A percentile compares a stretch with the other conserved stretches of the same genome.
Evolutionary conservation across 2,888 invertebrate genomes (phyloP).

Genomic region (Ormyrus rosae): DNA sequence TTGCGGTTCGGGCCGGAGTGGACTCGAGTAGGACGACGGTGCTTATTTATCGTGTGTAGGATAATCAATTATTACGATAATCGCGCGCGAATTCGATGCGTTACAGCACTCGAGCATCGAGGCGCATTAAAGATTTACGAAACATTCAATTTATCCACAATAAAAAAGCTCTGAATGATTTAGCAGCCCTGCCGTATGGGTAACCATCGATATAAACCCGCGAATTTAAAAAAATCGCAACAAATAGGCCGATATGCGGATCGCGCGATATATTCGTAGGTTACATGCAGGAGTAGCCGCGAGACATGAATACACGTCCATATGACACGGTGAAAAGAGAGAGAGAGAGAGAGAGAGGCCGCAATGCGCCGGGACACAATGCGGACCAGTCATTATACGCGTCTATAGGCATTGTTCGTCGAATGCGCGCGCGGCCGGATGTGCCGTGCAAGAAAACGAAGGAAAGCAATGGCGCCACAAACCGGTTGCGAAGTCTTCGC

Average conservation of each 20-base stretch:
- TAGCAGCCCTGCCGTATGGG: too few species aligned
- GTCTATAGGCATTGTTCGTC: slow-evolving; percentile 68
- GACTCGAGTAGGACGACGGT: not conserved
- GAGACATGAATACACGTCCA: slow-evolving; percentile 56
- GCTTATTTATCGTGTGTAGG: not conserved
- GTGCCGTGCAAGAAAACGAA: slow-evolving; percentile 63
- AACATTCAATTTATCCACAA: too few species aligned
- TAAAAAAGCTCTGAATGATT: too few species aligned
- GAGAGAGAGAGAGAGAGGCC: slow-evolving; percentile 38
- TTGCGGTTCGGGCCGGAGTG: not conserved
- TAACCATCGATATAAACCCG: too few species aligned
- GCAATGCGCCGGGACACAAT: slow-evolving; percentile 63
- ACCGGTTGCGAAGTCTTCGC: slow-evolving; percentile 61
- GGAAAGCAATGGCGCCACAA: slow-evolving; percentile 66
- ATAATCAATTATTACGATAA: not conserved
- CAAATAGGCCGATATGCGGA: not conserved
- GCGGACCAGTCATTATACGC: slow-evolving; percentile 66
- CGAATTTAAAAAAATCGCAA: too few species aligned
- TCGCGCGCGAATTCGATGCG: not conserved
- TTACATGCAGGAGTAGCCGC: slow-evolving; percentile 50
- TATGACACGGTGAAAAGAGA: slow-evolving; percentile 32
- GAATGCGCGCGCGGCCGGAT: slow-evolving; percentile 57
- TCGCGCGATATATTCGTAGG: slow-evolving; percentile 11
- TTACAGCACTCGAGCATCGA: not conserved
- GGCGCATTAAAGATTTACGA: not conserved